These are phyloP conservation scores for Venusia cambrica DNA, from an alignment of 2,888 invertebrate species.

Conservation along the genomic window DNA sequence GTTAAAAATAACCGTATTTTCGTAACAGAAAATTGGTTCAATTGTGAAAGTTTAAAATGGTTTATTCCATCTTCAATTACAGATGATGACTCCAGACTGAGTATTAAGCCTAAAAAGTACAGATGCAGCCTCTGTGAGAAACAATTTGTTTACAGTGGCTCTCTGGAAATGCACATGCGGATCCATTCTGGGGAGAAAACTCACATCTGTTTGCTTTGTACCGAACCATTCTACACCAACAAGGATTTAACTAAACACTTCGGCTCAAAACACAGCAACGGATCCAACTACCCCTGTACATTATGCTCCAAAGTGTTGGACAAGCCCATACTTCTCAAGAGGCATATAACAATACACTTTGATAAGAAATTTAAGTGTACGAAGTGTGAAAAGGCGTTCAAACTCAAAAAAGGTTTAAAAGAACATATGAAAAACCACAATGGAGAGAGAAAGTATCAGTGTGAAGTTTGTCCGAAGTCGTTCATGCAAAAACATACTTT, in stretches of 20 bases:
- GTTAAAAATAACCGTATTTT: too few species aligned
- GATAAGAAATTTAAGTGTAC: conserved; percentile 57
- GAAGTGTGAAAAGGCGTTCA: conserved; percentile 57
- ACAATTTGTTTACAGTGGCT: conserved; percentile 47
- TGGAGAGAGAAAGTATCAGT: conserved; percentile 56
- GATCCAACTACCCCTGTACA: conserved; percentile 50
- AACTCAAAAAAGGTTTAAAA: conserved; percentile 59
- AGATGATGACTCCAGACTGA: conserved; percentile 22
- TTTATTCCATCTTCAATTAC: conserved; percentile 12
- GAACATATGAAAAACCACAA: conserved; percentile 67
- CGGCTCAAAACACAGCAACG: conserved; percentile 39
- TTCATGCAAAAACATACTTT: conserved; percentile 66
- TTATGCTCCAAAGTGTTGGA: conserved; percentile 51
- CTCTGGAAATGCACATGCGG: conserved; percentile 47
- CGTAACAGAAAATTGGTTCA: too few species aligned
- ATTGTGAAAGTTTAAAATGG: neutral
- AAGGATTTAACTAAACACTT: conserved; percentile 62
- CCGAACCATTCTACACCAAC: conserved; percentile 47
- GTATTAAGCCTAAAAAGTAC: conserved; percentile 27
- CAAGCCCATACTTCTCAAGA: conserved; percentile 52
- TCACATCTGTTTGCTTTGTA: conserved; percentile 53
- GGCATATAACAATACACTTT: conserved; percentile 54
- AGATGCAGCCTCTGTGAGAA: conserved; percentile 50
- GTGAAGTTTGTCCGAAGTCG: conserved; percentile 53
- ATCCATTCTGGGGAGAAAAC: conserved; percentile 53